Evolutionary conservation across 2,888 invertebrate genomes (phyloP).

Genomic region (Lissonota sp.): DNA sequence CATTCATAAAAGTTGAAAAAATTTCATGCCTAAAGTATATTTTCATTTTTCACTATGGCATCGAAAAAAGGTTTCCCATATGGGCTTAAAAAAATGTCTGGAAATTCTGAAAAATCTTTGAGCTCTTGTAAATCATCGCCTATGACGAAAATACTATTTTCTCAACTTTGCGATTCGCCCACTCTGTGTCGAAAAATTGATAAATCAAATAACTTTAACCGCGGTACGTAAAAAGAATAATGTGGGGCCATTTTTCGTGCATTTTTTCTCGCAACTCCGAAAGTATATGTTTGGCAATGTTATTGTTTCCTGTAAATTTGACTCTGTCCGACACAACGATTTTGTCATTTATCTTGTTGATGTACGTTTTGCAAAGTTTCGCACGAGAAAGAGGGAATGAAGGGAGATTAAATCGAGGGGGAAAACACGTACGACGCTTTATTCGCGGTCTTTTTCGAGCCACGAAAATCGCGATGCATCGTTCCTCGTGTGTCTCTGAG

Average conservation of each 20-base stretch:
- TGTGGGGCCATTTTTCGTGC: not conserved
- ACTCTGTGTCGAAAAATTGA: too few species aligned
- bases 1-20: too few species aligned
- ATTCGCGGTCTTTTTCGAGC: conserved; percentile 20
- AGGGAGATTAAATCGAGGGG: not conserved
- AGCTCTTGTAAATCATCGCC: too few species aligned
- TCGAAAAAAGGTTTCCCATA: too few species aligned
- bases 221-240: conserved; percentile 4
- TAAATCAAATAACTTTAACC: not conserved
- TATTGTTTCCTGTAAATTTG: conserved; percentile 17
- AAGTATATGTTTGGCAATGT: not conserved
- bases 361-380: conserved; percentile 15
- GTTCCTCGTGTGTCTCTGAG: conserved; percentile 19
- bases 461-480: conserved; percentile 7
- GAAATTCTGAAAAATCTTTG: too few species aligned
- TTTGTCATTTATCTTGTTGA: conserved; percentile 25
- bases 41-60: too few species aligned
- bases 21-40: too few species aligned
- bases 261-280: not conserved
- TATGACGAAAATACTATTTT: too few species aligned
- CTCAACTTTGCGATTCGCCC: too few species aligned
- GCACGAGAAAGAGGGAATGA: not conserved
- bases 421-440: not conserved
- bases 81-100: too few species aligned
- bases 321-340: conserved; percentile 1